phyloP scores from a whole-genome alignment of 2,113 vertebrate species.

The Hemiprocne comata region DNA sequence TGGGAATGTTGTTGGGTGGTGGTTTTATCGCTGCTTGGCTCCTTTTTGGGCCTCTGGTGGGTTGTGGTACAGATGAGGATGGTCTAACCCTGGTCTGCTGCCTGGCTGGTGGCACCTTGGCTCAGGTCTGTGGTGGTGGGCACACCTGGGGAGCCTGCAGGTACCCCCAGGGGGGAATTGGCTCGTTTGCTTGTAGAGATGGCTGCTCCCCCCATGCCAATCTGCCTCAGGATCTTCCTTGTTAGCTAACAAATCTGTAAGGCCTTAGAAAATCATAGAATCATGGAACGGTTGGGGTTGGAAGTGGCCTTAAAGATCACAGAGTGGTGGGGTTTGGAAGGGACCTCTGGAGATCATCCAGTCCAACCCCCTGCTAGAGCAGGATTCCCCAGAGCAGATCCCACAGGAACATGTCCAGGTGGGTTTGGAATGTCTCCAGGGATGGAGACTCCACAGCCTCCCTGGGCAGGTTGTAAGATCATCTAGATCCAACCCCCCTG shows the following conservation, averaged over 20 bases:
- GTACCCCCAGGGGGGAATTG: rapidly evolving
- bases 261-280: neutral
- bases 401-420: too few species aligned
- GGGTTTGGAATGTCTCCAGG: too few species aligned
- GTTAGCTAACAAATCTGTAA: neutral
- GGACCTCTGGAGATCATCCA: too few species aligned
- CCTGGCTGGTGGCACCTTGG: neutral
- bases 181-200: neutral
- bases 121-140: rapidly evolving
- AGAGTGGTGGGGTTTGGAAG: too few species aligned
- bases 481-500: too few species aligned
- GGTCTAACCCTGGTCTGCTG: neutral
- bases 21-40: neutral
- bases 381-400: too few species aligned
- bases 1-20: neutral
- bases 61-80: neutral
- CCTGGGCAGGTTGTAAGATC: too few species aligned
- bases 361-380: too few species aligned
- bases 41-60: neutral
- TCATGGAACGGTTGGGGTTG: too few species aligned
- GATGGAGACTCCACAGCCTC: too few species aligned
- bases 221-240: neutral
- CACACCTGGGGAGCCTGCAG: neutral
- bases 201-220: neutral
- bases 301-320: too few species aligned